Conservation (phyloP, 2,888 invertebrate genomes). For the Frankliniella fusca region DNA sequence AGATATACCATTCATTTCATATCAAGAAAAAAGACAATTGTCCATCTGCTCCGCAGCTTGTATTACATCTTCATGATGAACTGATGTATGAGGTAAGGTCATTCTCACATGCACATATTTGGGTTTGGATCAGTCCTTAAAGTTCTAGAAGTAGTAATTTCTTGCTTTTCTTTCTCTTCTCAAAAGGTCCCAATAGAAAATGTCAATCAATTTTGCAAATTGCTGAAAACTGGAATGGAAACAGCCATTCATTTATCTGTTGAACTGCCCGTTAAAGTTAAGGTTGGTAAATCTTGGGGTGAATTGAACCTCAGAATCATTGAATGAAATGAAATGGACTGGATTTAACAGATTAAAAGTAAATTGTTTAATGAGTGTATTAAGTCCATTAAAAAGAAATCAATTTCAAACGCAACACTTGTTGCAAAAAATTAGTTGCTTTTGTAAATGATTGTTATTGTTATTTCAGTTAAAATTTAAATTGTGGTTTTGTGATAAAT, state of each 20-base stretch:
- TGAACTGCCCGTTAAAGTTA: slow-evolving; percentile 83
- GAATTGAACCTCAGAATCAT: neutral
- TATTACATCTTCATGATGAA: slow-evolving; percentile 95
- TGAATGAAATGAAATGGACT: neutral
- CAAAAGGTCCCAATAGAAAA: slow-evolving; percentile 58
- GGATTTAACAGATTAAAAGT: neutral
- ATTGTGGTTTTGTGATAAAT: too few species aligned
- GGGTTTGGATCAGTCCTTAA: neutral
- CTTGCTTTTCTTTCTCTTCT: slow-evolving; percentile 25
- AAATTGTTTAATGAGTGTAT: neutral
- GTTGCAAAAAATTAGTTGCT: too few species aligned
- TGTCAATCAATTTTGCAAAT: slow-evolving; percentile 54
- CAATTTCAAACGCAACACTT: neutral
- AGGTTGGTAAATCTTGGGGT: slow-evolving; percentile 80
- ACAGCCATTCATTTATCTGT: slow-evolving; percentile 66
- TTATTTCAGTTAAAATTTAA: too few species aligned
- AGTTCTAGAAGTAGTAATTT: slow-evolving; percentile 14
- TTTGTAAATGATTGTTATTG: too few species aligned
- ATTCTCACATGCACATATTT: neutral
- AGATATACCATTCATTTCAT: slow-evolving; percentile 45
- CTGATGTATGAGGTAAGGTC: slow-evolving; percentile 74
- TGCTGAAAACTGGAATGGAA: slow-evolving; percentile 78
- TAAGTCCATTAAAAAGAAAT: neutral
- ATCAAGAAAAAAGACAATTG: neutral
- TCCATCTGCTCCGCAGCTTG: slow-evolving; percentile 49